These are phyloP conservation scores for Aleiodes sp. DNA, from an alignment of 1,140 invertebrate genomes.

Conservation along the genomic window DNA sequence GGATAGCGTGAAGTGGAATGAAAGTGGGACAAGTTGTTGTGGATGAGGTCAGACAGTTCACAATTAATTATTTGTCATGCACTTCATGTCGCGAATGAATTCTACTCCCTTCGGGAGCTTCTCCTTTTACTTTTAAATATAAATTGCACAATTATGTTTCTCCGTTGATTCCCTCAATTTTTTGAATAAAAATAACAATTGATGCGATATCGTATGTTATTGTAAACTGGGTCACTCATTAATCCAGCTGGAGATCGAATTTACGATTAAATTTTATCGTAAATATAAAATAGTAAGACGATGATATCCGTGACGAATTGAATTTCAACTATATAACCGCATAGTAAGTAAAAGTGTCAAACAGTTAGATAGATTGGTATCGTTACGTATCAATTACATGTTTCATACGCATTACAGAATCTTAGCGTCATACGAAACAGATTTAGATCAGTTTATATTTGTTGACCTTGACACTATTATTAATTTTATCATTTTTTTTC, in stretches of 20 bases:
- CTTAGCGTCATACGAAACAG: background rate
- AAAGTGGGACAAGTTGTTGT: constrained; percentile 54
- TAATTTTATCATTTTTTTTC: background rate
- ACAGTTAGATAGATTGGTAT: constrained; percentile 21
- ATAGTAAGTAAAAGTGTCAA: background rate
- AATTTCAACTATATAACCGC: constrained; percentile 34
- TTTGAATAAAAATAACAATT: too few relatives aligned
- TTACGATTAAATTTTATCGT: background rate
- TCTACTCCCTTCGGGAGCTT: background rate
- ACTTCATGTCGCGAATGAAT: background rate
- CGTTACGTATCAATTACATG: constrained; percentile 27
- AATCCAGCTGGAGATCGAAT: background rate
- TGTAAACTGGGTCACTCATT: background rate
- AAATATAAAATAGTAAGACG: background rate
- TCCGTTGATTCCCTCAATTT: too few relatives aligned
- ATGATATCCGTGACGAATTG: constrained; percentile 43
- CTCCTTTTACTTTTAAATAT: too few relatives aligned
- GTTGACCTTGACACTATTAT: constrained; percentile 25
- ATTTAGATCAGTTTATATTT: background rate
- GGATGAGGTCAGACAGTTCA: constrained; percentile 46
- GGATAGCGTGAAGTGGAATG: constrained; percentile 16
- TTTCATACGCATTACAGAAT: constrained; percentile 19
- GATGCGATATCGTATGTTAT: too few relatives aligned
- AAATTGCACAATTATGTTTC: background rate
- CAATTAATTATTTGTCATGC: constrained; percentile 5